These are phyloP conservation scores for Microtus ochrogaster DNA, from an alignment of 2,113 vertebrate species.

Conservation along the genomic window DNA sequence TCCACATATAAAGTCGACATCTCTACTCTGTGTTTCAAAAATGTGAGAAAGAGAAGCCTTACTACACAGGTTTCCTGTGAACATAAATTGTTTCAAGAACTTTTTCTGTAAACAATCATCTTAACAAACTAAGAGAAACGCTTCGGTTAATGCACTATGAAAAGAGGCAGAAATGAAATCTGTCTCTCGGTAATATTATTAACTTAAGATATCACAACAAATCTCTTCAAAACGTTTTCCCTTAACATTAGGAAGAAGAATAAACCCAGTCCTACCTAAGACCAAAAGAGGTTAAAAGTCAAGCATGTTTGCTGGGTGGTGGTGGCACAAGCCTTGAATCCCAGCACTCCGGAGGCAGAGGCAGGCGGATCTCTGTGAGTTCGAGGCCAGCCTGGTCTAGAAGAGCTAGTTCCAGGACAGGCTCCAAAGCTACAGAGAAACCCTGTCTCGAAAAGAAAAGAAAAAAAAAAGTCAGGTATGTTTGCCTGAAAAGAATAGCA, in stretches of 20 bases:
- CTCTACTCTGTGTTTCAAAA: constrained; percentile 53
- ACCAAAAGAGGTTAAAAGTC: neutral
- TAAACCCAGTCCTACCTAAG: neutral
- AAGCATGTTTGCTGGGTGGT: neutral
- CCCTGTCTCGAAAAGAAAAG: no score
- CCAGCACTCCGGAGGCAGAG: no score
- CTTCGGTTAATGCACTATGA: constrained; percentile 30
- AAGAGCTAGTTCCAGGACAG: no score
- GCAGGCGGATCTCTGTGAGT: no score
- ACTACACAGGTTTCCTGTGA: constrained; percentile 11
- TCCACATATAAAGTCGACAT: constrained; percentile 62
- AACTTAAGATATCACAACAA: constrained; percentile 22
- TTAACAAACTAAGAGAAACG: neutral
- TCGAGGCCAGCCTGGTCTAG: no score
- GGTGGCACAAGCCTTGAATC: no score
- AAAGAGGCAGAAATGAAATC: constrained; percentile 17
- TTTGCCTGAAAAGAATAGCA: neutral
- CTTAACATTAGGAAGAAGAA: neutral
- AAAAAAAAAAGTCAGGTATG: neutral
- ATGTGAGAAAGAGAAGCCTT: constrained; percentile 29
- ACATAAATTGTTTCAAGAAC: constrained; percentile 25
- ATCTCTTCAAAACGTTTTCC: neutral
- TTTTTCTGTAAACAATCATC: neutral
- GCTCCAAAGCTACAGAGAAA: no score
- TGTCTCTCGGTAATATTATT: constrained; percentile 31